Conservation (phyloP, 2,113 vertebrate genomes). For the Varanus salvator region DNA sequence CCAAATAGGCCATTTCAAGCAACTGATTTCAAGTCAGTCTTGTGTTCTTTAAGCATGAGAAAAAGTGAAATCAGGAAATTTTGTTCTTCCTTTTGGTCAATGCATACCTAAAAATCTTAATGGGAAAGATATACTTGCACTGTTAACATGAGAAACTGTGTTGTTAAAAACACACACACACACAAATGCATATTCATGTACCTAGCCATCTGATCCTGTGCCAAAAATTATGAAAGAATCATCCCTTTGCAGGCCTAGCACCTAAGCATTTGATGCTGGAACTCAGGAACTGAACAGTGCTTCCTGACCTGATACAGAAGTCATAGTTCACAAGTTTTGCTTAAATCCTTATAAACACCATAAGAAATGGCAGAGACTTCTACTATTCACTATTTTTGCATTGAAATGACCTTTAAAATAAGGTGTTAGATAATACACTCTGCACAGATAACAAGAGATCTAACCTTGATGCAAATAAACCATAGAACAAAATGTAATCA, state of each 20-base stretch:
- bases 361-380: constrained; percentile 49
- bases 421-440: constrained; percentile 68
- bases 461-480: constrained; percentile 82
- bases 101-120: background rate
- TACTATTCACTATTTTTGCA: constrained; percentile 58
- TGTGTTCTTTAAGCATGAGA: background rate
- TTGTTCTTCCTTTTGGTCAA: constrained; percentile 43
- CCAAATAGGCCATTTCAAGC: background rate
- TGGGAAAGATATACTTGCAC: background rate
- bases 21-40: background rate
- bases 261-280: background rate
- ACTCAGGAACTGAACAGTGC: background rate
- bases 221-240: background rate
- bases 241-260: background rate
- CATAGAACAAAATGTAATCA: constrained; percentile 81
- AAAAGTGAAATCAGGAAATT: constrained; percentile 7
- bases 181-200: background rate
- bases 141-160: background rate
- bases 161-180: background rate
- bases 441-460: constrained; percentile 58
- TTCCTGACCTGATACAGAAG: background rate
- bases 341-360: constrained; percentile 33
- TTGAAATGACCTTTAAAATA: constrained; percentile 74
- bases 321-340: constrained; percentile 28
- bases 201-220: background rate